Evolutionary conservation across 1,140 invertebrate genomes (phyloP), one percentile per base, ranked within the genome.

Genomic region (Megalopta genalis): DNA sequence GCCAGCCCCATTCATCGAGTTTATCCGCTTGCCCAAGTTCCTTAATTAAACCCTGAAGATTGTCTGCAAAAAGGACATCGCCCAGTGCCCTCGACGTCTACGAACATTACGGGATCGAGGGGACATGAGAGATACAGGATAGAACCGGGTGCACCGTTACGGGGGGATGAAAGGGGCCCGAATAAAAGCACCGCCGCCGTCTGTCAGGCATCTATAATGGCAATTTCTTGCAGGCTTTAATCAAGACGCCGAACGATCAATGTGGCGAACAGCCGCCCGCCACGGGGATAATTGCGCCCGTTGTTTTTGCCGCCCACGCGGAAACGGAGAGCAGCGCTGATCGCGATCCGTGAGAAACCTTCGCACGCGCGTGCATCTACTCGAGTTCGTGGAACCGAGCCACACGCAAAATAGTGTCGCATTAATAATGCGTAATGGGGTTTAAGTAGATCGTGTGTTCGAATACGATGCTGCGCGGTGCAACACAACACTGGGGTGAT

Each of bases 41-140:
- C 90, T 92, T 93, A 92, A 93, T 93, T 92, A 92, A 93, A 92
- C 90, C 89, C 88, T 88, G 89, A 92, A 92, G 92, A 93, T 92
- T 91, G 89, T 91, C 89, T 90, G 84, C 90, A 90, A 93, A 92
- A 92, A 92, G 91, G 88, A 91, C 91, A 92, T 92, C 91, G 87
- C 78, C 86, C 72, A 75, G 69, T 85, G 69, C 59, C 83, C 71
- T 81, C 78, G 69, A 62, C 71, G 69, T 78, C 66, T 84, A 65
- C 77, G 70, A 74, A 82, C 83, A 69, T 86, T 86, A 86, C 84
- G 76, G 54, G 82, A 83, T 85, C 57, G 60, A 72, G 64, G 73
- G 84, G 68, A 77, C 71, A 69, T 49, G 65, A 62, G 60, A 80
- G 64, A 80, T 78, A 86, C 70, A 76, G 42, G 59, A 76, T 14